Percentiles rank a stretch among this genome's conserved stretches.
Evolutionary conservation across 2,113 vertebrate genomes (phyloP).

Genomic region (Dromaius novaehollandiae): DNA sequence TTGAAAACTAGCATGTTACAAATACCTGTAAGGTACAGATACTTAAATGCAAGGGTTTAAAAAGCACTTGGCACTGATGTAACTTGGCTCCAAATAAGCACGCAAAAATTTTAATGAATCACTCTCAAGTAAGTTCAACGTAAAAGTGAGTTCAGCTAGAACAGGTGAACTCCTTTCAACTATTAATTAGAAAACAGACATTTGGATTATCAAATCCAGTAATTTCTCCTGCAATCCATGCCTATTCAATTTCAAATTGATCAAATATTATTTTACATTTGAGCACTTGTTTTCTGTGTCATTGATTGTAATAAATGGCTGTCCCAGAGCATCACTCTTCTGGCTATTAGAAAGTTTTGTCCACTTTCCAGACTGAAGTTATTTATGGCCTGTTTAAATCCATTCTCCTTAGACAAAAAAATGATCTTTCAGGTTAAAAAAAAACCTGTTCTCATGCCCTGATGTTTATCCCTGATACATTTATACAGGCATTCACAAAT

Average conservation of each 20-base stretch:
- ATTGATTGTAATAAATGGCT: background rate
- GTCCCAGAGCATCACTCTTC: background rate
- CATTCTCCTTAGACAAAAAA: constrained; percentile 14
- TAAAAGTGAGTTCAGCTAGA: background rate
- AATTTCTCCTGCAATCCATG: background rate
- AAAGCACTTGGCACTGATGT: background rate
- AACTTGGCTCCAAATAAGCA: background rate
- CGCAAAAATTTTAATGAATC: background rate
- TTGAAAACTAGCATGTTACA: background rate
- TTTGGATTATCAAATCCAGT: background rate
- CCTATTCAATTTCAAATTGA: background rate
- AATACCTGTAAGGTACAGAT: background rate
- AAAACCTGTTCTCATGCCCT: background rate
- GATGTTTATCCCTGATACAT: constrained; percentile 38
- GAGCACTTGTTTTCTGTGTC: background rate
- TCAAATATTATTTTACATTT: background rate
- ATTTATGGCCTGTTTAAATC: constrained; percentile 28
- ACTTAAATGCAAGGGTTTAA: background rate
- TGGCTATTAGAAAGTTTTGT: background rate
- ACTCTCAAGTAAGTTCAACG: background rate
- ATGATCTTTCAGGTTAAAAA: constrained; percentile 15
- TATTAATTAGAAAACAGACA: background rate
- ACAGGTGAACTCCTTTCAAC: background rate
- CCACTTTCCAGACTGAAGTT: background rate
- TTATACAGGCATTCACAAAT: constrained; percentile 8